Evolutionary conservation across 1,140 invertebrate genomes (phyloP).

Genomic region (Holcopasites calliopsidis): DNA sequence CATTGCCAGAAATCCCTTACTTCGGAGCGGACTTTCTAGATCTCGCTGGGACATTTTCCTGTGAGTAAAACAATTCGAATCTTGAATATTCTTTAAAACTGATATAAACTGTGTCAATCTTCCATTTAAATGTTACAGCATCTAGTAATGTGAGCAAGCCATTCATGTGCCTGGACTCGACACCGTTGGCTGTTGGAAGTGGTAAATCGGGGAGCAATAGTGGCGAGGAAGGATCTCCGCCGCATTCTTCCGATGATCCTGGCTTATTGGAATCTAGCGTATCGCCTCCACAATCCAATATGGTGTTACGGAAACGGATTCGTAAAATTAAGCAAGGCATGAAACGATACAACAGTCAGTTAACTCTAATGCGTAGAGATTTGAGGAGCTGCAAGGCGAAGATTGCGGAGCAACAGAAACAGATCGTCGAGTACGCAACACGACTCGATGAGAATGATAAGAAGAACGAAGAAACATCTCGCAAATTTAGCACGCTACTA

Average conservation of each 20-base stretch:
- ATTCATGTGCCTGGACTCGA: slow-evolving; percentile 83
- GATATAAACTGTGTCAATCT: background rate
- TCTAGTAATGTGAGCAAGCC: slow-evolving; percentile 82
- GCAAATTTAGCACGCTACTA: slow-evolving; percentile 92
- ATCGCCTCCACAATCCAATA: slow-evolving; percentile 88
- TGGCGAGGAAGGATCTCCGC: slow-evolving; percentile 75
- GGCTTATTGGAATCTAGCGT: slow-evolving; percentile 81
- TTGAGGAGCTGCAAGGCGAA: slow-evolving; percentile 88
- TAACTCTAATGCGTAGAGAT: slow-evolving; percentile 87
- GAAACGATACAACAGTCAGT: slow-evolving; percentile 91
- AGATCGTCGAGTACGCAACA: slow-evolving; percentile 89
- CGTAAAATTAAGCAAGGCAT: slow-evolving; percentile 93
- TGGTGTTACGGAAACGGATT: slow-evolving; percentile 91
- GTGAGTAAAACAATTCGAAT: slow-evolving; percentile 77
- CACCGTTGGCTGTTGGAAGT: slow-evolving; percentile 78
- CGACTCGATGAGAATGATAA: slow-evolving; percentile 93
- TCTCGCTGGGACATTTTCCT: slow-evolving; percentile 84
- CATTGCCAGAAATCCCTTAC: slow-evolving; percentile 91
- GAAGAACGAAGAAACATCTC: slow-evolving; percentile 92
- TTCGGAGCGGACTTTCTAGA: slow-evolving; percentile 91
- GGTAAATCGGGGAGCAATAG: slow-evolving; percentile 72
- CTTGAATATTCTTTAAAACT: background rate
- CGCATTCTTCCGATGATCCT: slow-evolving; percentile 77
- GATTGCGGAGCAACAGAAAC: slow-evolving; percentile 90
- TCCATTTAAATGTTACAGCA: slow-evolving; percentile 72